phyloP scores from a whole-genome alignment of 37 sponge, comb jelly and placozoan genomes.

The Oscarella lobularis region DNA sequence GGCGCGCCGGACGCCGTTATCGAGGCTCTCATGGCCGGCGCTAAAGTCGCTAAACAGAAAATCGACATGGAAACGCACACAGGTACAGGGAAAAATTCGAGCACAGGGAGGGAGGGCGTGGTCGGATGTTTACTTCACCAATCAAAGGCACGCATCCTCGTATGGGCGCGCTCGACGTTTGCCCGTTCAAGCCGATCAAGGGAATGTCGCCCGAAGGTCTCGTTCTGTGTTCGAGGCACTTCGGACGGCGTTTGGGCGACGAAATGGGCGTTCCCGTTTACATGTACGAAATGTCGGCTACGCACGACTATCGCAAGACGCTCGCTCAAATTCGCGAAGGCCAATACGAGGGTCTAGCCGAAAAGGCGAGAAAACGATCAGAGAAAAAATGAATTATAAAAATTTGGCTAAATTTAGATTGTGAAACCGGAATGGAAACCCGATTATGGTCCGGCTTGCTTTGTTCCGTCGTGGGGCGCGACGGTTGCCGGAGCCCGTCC shows the following conservation, averaged over 20 bases:
- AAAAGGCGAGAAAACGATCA: slow-evolving; percentile 54
- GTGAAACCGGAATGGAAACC: slow-evolving; percentile 58
- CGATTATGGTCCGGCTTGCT: slow-evolving; percentile 72
- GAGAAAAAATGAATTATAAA: no score
- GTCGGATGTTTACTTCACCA: not conserved
- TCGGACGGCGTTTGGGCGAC: slow-evolving; percentile 39
- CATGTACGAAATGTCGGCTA: slow-evolving; percentile 65
- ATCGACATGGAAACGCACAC: not conserved
- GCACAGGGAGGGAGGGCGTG: not conserved
- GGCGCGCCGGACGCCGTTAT: not conserved
- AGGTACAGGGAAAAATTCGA: not conserved
- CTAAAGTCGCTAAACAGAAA: not conserved
- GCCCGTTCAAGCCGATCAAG: slow-evolving; percentile 77
- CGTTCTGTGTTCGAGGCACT: slow-evolving; percentile 34
- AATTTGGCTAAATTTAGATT: slow-evolving; percentile 47
- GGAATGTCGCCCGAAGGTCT: slow-evolving; percentile 59
- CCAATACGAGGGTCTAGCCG: slow-evolving; percentile 74
- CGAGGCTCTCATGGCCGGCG: not conserved
- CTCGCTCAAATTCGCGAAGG: slow-evolving; percentile 66
- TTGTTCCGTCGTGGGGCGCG: slow-evolving; percentile 84
- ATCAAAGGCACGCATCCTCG: slow-evolving; percentile 75
- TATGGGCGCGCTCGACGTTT: slow-evolving; percentile 84
- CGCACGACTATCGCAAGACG: slow-evolving; percentile 35
- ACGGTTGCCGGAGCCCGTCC: slow-evolving; percentile 70
- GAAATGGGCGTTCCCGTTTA: slow-evolving; percentile 71